These are phyloP conservation scores for Lithobius niger DNA, from an alignment of 1,140 invertebrate genomes.

Conservation along the genomic window DNA sequence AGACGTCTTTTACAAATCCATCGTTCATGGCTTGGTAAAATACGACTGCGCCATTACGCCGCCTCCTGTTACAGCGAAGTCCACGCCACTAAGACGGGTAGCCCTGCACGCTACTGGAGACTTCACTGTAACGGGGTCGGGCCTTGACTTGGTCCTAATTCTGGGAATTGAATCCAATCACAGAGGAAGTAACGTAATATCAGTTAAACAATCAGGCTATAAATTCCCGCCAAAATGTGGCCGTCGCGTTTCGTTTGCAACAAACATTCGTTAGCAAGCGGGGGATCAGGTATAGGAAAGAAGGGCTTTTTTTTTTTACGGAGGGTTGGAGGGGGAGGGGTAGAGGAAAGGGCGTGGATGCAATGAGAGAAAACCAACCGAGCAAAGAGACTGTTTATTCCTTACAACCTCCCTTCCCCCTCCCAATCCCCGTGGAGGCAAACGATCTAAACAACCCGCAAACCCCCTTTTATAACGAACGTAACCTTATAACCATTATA, in stretches of 20 bases:
- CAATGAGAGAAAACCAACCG: background rate
- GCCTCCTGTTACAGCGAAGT: background rate
- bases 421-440: too few species aligned
- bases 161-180: background rate
- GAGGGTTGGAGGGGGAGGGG: too few species aligned
- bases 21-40: background rate
- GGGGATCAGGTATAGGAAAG: background rate
- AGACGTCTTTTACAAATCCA: constrained; percentile 3
- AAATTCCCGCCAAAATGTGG: background rate
- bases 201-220: constrained; percentile 6
- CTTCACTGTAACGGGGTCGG: background rate
- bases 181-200: background rate
- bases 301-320: too few species aligned
- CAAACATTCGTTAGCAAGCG: background rate
- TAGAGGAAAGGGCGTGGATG: too few species aligned
- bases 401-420: too few species aligned
- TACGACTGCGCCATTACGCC: background rate
- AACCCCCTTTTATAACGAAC: too few species aligned
- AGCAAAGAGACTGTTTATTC: background rate
- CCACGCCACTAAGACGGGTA: background rate
- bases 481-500: too few species aligned
- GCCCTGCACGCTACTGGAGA: background rate
- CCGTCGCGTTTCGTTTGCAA: background rate
- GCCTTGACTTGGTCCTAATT: background rate
- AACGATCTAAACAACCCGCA: too few species aligned